A percentile compares a stretch with the other conserved stretches of the same genome.
These are phyloP conservation scores for Neogale vison DNA, from an alignment of 2,113 vertebrate genomes.

Conservation along the genomic window DNA sequence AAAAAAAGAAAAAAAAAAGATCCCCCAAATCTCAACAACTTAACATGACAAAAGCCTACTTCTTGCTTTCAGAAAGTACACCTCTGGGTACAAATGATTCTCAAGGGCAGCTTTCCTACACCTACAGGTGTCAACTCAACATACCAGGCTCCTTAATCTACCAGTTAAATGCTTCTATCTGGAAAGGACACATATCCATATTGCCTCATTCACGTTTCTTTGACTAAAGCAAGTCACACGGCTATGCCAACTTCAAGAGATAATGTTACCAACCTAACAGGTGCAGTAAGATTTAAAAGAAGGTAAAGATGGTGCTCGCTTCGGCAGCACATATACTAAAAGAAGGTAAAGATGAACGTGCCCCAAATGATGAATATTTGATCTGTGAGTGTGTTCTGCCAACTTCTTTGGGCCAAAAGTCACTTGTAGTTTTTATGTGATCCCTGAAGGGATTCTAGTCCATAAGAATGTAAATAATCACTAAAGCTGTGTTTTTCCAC, in stretches of 20 bases:
- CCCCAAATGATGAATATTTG: background rate
- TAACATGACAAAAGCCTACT: background rate
- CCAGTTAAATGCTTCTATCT: background rate
- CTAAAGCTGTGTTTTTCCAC: constrained; percentile 51
- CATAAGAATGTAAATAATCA: constrained; percentile 58
- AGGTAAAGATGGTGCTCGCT: background rate
- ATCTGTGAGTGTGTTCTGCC: background rate
- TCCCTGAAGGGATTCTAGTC: background rate
- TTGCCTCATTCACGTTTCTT: background rate
- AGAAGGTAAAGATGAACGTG: background rate
- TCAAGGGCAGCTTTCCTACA: background rate
- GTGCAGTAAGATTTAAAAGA: background rate
- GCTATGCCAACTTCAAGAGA: background rate
- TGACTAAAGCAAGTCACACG: background rate
- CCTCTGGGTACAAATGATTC: background rate
- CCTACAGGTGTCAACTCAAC: background rate
- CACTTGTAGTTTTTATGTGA: background rate
- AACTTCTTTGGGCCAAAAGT: background rate
- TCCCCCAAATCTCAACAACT: background rate
- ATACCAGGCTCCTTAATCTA: background rate
- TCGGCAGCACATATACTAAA: too few relatives aligned
- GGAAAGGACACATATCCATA: background rate
- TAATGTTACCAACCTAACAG: background rate
- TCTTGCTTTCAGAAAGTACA: background rate
- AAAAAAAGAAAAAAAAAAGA: background rate